These are phyloP conservation scores for Scortum barcoo DNA, from an alignment of 2,113 vertebrate genomes.

Conservation along the genomic window DNA sequence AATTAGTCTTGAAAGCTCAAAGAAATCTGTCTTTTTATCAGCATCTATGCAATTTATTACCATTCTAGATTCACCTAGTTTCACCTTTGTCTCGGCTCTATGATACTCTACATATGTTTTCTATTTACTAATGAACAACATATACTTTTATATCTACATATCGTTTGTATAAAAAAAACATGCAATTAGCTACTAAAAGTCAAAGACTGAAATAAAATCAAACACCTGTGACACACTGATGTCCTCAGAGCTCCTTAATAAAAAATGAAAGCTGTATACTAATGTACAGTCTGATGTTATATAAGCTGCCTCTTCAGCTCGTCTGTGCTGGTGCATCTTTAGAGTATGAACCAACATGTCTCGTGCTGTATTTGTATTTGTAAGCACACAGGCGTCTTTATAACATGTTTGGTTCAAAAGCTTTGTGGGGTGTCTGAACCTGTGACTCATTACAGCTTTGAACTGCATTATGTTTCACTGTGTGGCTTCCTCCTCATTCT, in stretches of 20 bases:
- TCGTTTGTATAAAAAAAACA: neutral
- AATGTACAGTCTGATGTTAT: conserved; percentile 20
- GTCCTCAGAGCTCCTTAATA: conserved; percentile 13
- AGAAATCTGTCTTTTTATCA: conserved; percentile 37
- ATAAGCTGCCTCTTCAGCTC: conserved; percentile 26
- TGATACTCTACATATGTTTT: neutral
- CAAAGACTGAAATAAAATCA: conserved; percentile 5
- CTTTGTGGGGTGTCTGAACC: conserved; percentile 53
- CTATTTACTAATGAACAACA: neutral
- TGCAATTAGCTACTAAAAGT: neutral
- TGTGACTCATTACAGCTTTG: conserved; percentile 62
- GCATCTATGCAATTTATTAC: conserved; percentile 17
- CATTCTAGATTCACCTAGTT: neutral
- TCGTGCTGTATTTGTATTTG: conserved; percentile 28
- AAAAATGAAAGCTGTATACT: conserved; percentile 6
- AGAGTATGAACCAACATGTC: conserved; percentile 3
- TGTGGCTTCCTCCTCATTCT: conserved; percentile 63
- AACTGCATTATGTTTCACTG: conserved; percentile 72
- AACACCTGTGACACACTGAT: neutral
- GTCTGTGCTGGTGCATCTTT: conserved; percentile 6
- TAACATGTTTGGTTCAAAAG: conserved; percentile 16
- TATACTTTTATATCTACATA: neutral
- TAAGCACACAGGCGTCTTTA: conserved; percentile 24
- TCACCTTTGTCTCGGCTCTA: neutral
- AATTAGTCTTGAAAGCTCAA: conserved; percentile 48